These are phyloP conservation scores for Lepidotrigona ventralis DNA, from an alignment of 1,140 invertebrate species.

Conservation along the genomic window DNA sequence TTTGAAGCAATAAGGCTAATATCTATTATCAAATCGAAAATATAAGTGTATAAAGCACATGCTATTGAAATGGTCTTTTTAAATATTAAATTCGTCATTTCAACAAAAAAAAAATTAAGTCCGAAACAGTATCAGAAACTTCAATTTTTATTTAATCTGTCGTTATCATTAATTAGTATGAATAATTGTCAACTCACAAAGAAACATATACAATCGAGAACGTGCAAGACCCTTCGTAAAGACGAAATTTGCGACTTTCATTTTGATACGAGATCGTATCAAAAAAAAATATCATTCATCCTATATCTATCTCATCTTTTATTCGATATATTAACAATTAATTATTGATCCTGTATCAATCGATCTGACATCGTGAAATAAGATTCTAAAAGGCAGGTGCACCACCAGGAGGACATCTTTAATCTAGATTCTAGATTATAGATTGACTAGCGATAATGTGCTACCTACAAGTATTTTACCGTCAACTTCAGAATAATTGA, in stretches of 20 bases:
- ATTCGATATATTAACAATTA: constrained; percentile 38
- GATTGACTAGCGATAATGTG: constrained; percentile 8
- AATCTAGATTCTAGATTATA: constrained; percentile 13
- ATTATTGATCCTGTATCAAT: constrained; percentile 29
- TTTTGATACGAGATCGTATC: constrained; percentile 1
- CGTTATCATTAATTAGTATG: not conserved
- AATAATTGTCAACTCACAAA: not conserved
- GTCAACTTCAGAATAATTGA: not conserved
- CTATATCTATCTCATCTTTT: not conserved
- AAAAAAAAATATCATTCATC: not conserved
- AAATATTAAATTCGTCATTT: too few species aligned
- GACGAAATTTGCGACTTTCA: not conserved
- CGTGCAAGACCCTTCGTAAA: not conserved
- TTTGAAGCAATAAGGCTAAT: too few species aligned
- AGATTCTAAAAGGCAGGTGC: constrained; percentile 60
- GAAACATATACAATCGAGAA: not conserved
- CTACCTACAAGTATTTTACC: too few species aligned
- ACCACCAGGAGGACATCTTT: constrained; percentile 43
- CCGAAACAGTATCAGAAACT: not conserved
- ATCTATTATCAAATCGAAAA: too few species aligned
- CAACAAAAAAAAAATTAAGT: not conserved
- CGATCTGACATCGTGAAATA: constrained; percentile 50
- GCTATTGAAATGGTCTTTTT: not conserved
- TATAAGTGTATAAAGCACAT: not conserved
- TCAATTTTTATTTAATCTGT: not conserved